Conservation (phyloP, 1,140 invertebrate species). For the Drosophila equinoxialis region DNA sequence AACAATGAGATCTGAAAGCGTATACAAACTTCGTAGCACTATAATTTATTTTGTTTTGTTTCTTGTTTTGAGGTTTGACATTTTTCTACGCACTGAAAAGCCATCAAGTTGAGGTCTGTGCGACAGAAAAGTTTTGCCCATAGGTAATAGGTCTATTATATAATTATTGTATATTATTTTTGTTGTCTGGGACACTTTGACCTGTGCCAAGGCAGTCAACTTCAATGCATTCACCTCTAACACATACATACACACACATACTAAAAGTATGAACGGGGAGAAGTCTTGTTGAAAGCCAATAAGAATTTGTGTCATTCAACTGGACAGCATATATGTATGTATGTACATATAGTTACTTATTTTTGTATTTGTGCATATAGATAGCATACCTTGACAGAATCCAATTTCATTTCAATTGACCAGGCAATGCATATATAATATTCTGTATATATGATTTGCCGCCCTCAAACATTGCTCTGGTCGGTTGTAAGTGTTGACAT, state of each 20-base stretch:
- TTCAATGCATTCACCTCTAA: background rate
- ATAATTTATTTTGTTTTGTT: too few species aligned
- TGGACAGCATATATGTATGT: constrained; percentile 2
- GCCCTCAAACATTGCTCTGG: constrained; percentile 39
- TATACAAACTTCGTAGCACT: background rate
- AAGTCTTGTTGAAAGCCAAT: constrained; percentile 65
- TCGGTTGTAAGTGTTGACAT: constrained; percentile 70
- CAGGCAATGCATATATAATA: constrained; percentile 77
- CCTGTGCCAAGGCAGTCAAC: constrained; percentile 28
- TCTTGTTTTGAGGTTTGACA: background rate
- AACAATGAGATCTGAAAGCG: background rate
- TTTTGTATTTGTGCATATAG: background rate
- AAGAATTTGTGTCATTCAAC: constrained; percentile 76
- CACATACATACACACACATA: too few species aligned
- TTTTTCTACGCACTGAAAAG: background rate
- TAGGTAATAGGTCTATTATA: constrained; percentile 76
- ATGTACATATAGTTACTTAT: constrained; percentile 27
- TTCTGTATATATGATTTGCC: constrained; percentile 71
- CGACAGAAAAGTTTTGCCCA: constrained; percentile 56
- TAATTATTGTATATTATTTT: constrained; percentile 74
- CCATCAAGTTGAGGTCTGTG: constrained; percentile 32
- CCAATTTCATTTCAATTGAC: constrained; percentile 80
- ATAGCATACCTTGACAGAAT: constrained; percentile 61
- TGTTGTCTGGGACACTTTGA: constrained; percentile 48
- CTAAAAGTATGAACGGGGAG: background rate